These are phyloP conservation scores for Elanoides forficatus DNA, from an alignment of 2,113 vertebrate species.

Conservation along the genomic window DNA sequence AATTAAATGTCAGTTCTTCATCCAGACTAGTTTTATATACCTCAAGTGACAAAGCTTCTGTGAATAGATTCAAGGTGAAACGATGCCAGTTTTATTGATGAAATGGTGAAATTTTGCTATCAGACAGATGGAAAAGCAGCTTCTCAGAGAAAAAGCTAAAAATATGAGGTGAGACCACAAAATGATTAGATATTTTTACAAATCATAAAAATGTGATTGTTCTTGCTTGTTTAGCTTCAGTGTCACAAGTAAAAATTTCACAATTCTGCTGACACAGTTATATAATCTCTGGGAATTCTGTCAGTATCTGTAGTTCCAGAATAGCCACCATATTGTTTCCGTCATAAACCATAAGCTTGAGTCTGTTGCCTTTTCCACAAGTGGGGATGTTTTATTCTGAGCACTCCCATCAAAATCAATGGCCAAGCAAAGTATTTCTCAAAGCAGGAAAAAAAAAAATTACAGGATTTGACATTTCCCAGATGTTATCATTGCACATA, in stretches of 20 bases:
- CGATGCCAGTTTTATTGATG: neutral
- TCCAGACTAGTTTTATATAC: neutral
- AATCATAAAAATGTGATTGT: neutral
- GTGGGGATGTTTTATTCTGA: neutral
- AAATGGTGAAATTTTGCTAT: neutral
- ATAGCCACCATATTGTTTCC: neutral
- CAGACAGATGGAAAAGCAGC: neutral
- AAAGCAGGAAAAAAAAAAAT: neutral
- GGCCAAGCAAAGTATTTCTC: neutral
- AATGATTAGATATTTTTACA: neutral
- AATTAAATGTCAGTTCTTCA: neutral
- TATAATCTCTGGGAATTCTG: neutral
- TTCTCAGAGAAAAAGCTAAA: neutral
- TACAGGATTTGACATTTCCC: neutral
- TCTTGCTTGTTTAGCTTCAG: neutral
- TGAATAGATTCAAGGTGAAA: conserved; percentile 16
- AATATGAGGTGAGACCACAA: neutral
- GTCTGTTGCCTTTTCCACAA: neutral
- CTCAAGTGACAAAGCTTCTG: neutral
- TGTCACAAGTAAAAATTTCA: neutral
- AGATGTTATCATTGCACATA: neutral
- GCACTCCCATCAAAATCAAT: neutral
- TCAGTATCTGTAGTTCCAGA: neutral
- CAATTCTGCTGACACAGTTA: neutral
- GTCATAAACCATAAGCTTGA: neutral